Percentiles rank a stretch among this genome's conserved stretches.
Evolutionary conservation across 2,113 vertebrate genomes (phyloP).

Genomic region (Notechis scutatus): DNA sequence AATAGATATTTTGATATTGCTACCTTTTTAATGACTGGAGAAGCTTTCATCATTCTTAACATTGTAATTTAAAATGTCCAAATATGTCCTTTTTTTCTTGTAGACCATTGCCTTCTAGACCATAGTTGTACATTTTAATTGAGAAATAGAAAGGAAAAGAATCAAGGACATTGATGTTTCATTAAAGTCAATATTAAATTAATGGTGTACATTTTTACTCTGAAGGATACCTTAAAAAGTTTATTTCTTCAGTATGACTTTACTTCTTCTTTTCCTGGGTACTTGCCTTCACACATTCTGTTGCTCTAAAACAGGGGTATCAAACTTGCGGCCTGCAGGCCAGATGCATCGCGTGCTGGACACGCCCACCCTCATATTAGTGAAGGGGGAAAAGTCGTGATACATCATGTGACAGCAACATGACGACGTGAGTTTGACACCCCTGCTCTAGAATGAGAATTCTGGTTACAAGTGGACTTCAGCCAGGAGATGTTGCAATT

Average conservation of each 20-base stretch:
- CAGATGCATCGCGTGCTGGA: too few species aligned
- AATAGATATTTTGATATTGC: not conserved
- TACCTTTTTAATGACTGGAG: not conserved
- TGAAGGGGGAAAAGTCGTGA: too few species aligned
- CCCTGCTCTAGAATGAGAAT: not conserved
- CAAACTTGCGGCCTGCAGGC: too few species aligned
- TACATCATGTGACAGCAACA: too few species aligned
- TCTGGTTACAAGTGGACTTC: slow-evolving; percentile 37
- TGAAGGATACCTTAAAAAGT: not conserved
- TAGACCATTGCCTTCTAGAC: not conserved
- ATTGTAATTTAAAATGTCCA: not conserved
- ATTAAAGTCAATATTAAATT: not conserved
- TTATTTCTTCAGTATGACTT: not conserved
- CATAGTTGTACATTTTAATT: not conserved
- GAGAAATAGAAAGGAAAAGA: not conserved
- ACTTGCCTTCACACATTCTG: not conserved
- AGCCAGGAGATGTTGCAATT: slow-evolving; percentile 33
- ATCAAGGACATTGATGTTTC: not conserved
- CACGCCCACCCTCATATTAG: too few species aligned
- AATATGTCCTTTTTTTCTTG: not conserved
- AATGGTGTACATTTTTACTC: not conserved
- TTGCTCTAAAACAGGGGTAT: not conserved
- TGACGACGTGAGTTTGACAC: too few species aligned
- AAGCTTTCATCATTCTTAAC: not conserved
- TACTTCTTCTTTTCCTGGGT: not conserved